Percentiles rank a stretch among this genome's conserved stretches.
These are phyloP conservation scores for Tarsius wallacei DNA, from an alignment of 2,797 vertebrate species.

Conservation along the genomic window DNA sequence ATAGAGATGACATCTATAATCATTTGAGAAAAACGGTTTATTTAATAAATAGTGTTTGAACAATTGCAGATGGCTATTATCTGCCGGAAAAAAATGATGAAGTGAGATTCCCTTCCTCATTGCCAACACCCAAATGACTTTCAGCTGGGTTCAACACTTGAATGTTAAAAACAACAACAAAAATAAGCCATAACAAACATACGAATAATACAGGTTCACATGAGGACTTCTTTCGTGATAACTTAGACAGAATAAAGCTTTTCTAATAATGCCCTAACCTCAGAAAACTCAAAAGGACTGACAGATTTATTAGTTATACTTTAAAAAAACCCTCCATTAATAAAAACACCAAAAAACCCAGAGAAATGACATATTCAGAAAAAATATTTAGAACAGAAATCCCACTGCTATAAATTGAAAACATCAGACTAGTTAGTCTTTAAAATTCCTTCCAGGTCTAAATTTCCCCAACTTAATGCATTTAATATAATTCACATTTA, in stretches of 20 bases:
- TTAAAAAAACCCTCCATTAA: background rate
- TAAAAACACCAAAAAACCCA: background rate
- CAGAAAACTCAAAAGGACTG: background rate
- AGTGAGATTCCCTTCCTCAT: background rate
- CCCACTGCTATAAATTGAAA: background rate
- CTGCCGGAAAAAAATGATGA: background rate
- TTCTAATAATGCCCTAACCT: background rate
- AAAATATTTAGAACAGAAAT: background rate
- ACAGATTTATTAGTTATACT: too few species aligned
- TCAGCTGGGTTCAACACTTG: background rate
- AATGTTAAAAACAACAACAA: constrained; percentile 9
- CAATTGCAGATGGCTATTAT: background rate
- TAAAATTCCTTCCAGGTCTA: background rate
- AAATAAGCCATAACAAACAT: background rate
- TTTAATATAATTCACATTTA: background rate
- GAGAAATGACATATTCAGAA: background rate
- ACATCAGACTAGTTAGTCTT: background rate
- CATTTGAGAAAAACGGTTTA: background rate
- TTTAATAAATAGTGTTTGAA: background rate
- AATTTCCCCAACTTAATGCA: background rate
- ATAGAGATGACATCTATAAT: background rate
- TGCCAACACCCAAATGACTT: background rate
- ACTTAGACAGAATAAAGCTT: background rate
- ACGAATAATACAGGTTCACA: background rate
- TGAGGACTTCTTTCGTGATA: background rate